Evolutionary conservation across 2,888 invertebrate species (phyloP).

Genomic region (Myopa testacea): DNA sequence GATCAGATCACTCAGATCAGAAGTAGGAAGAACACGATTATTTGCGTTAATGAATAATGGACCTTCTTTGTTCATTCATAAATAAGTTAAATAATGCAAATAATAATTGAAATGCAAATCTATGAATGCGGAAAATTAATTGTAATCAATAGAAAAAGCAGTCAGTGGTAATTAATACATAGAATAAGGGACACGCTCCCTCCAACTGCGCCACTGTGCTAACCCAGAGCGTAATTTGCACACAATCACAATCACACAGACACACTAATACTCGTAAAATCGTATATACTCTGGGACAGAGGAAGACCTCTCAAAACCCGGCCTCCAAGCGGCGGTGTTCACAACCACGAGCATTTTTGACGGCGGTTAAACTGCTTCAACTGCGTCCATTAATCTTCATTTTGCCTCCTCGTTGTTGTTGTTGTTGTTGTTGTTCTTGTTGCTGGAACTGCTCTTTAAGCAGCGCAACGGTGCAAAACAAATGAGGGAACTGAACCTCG

Average conservation of each 20-base stretch:
- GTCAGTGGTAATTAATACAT: no score
- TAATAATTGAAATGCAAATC: no score
- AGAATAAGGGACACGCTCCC: no score
- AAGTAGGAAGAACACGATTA: no score
- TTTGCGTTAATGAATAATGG: no score
- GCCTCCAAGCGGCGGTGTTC: constrained; percentile 6
- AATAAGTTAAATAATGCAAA: no score
- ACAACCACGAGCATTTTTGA: constrained; percentile 23
- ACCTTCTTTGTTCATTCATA: no score
- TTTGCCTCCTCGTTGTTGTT: constrained; percentile 46
- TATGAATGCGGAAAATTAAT: not conserved
- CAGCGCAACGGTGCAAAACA: constrained; percentile 44
- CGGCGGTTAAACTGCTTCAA: constrained; percentile 51
- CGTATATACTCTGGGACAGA: not conserved
- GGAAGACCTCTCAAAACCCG: not conserved
- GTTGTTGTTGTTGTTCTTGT: constrained; percentile 34
- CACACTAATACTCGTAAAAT: not conserved
- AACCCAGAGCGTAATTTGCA: not conserved
- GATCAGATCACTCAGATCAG: no score
- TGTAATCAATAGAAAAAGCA: not conserved
- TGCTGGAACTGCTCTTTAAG: constrained; percentile 44
- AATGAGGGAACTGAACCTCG: constrained; percentile 43
- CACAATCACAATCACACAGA: not conserved
- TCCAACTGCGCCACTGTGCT: constrained; percentile 9
- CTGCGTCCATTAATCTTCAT: constrained; percentile 64